Conservation (phyloP, 2,113 vertebrate species). For the Micronisus gabar region DNA sequence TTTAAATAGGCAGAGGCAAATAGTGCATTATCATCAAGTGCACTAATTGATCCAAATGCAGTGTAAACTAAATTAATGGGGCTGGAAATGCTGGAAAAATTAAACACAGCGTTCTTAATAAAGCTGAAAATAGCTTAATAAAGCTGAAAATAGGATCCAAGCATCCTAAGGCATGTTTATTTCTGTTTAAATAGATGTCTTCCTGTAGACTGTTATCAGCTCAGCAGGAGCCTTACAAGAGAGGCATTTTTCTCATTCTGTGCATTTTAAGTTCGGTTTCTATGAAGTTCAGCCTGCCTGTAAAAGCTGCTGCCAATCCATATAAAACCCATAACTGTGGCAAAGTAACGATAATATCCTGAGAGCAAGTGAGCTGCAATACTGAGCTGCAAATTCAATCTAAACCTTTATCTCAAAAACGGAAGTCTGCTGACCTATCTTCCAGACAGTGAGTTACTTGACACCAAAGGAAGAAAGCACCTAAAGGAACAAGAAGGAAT, state of each 20-base stretch:
- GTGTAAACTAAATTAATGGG: constrained; percentile 59
- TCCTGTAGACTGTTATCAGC: constrained; percentile 62
- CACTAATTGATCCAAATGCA: constrained; percentile 58
- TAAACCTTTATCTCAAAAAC: background rate
- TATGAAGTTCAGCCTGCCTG: constrained; percentile 29
- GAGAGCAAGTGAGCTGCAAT: background rate
- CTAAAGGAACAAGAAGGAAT: background rate
- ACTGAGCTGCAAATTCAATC: constrained; percentile 9
- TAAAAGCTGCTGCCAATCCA: constrained; percentile 51
- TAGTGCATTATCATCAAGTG: constrained; percentile 16
- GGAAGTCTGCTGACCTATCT: background rate
- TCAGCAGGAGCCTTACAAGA: constrained; percentile 44
- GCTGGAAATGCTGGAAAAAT: constrained; percentile 54
- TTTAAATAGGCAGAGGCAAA: constrained; percentile 14
- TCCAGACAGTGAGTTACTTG: background rate
- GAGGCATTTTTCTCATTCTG: constrained; percentile 49
- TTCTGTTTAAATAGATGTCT: constrained; percentile 71
- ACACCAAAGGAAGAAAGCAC: background rate
- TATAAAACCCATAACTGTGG: constrained; percentile 20
- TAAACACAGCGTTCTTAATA: constrained; percentile 71
- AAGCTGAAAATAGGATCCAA: constrained; percentile 62
- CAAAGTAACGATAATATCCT: constrained; percentile 1
- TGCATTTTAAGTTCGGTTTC: constrained; percentile 51
- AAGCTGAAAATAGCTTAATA: constrained; percentile 72
- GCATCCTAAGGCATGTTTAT: constrained; percentile 63